Base-by-base conservation (phyloP, 2,113 vertebrate genomes). In the Lepus europaeus region DNA sequence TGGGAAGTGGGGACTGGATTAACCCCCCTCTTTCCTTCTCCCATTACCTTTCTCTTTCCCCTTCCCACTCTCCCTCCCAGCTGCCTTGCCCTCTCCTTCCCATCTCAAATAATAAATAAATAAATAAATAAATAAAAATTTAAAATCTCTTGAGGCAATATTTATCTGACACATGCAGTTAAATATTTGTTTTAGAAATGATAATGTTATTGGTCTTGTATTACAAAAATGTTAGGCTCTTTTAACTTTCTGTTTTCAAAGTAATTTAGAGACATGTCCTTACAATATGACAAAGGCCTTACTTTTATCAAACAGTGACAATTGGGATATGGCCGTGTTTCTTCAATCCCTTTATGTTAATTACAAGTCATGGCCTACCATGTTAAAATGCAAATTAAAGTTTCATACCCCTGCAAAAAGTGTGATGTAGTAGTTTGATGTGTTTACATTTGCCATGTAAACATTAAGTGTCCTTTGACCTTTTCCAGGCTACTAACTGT, bases 171-270 rank as follows among this genome's bases (percentile, higher is more conserved):
- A 86, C 3, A 36, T 77, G 16, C 25, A 29, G 27, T 63, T 74
- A 73, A 27, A 16, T 25, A 59, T 39, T 87, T 9, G 39, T 82
- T 20, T 92, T 77, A 85, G 45, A 90, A 89, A 81, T 68, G 6
- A 33, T 31, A 2, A 1, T 69, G 20, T 72, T 66, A 25, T 79
- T 83, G 17, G 16, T 73, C n/a, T 80, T 81, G 76, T 64, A 85
- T 93, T 83, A 85, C 39, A 51, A 93, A 81, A 45, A 1, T 49
- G 9, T 87, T 96, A 93, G 79, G 20, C 56, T 89, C 19, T 59
- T 59, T 59, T 45, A 45, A 45, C 45, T 76, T 94, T 82, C 22
- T 61, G 2, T 45, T 86, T 97, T 79, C 33, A 80, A 39, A 95
- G 56, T 83, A 45, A 69, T 39, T 36, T 53, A 23, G 29, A 63